Base-by-base conservation (phyloP, 2,888 invertebrate genomes). In the Anagyrus pseudococci region DNA sequence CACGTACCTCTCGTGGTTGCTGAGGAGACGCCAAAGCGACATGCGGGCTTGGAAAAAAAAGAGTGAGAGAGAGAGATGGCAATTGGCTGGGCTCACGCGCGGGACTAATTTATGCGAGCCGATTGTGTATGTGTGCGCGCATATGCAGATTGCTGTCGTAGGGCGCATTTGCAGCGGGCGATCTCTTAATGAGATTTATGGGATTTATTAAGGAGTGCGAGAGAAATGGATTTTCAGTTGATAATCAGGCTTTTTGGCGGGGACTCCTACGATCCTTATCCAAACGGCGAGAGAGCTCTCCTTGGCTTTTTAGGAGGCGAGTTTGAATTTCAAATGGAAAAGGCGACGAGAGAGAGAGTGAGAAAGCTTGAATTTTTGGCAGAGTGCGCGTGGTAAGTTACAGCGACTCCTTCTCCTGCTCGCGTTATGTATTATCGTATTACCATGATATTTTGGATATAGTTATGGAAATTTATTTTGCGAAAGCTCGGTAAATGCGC, bases 91-190 rank as follows among this genome's bases (percentile, higher is more conserved):
- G 33, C 23, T 13, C 10, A 22, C 15, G 50, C 2, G 22, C n/a
- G 8, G 44, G 43, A 22, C 60, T 41, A 61, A 64, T 62, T 66
- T 63, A 61, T 55, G 61, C 53, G 58, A 25, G 29, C 49, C 43
- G 37, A 17, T 46, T 33, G 23, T 33, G 23, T 22, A 22, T 15
- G 37, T 40, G 20, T 23, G n/a, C 26, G 17, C n/a, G 26, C 25
- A n/a, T n/a, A n/a, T n/a, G n/a, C n/a, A 37, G 15, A 37, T 37
- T 37, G 46, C 10, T 23, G 33, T 15, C 33, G 33, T 10, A 37
- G 33, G 50, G 46, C 37, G 57, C 49, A 23, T 40, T 58, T 25
- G 44, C 33, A 29, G 33, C 33, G 10, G 40, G 26, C 23, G 26
- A 22, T 6, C 1, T 2, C 13, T 33, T 46, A 60, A 19, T 37